phyloP scores from a whole-genome alignment of 2,113 vertebrate genomes.

The Semnopithecus entellus region DNA sequence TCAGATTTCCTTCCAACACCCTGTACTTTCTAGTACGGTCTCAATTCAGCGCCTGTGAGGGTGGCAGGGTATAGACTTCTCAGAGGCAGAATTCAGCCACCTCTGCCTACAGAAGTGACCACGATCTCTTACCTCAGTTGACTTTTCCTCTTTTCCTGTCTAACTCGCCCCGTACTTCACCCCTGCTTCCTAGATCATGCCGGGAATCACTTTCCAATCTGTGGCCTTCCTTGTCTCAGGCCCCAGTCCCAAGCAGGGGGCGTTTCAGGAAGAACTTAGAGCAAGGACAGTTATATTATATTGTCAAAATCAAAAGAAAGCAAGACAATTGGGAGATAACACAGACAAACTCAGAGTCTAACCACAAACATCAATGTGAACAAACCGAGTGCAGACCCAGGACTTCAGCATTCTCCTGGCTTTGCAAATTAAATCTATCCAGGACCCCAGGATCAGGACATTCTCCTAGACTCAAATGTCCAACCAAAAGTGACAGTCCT shows the following conservation, averaged over 20 bases:
- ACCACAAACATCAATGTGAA: neutral
- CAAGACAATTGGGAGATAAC: neutral
- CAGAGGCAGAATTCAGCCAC: neutral
- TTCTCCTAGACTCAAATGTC: neutral
- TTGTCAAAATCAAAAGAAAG: constrained; percentile 2
- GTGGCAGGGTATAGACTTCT: rapidly evolving
- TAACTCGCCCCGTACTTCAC: neutral
- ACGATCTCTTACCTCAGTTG: neutral
- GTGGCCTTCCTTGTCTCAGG: neutral
- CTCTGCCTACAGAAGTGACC: neutral
- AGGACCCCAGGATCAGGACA: neutral
- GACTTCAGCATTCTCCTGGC: neutral
- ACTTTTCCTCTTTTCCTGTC: neutral
- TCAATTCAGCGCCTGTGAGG: neutral
- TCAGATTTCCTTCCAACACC: neutral
- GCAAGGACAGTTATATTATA: neutral
- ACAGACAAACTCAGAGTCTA: neutral
- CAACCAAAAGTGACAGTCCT: neutral
- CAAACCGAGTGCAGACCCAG: neutral
- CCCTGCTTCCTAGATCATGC: neutral
- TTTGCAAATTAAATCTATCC: neutral
- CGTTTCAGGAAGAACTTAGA: neutral
- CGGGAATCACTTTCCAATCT: neutral
- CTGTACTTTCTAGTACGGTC: rapidly evolving
- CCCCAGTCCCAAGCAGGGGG: neutral